Percentiles rank a stretch among this genome's conserved stretches.
Evolutionary conservation across 2,113 vertebrate genomes (phyloP).

Genomic region (Geococcyx californianus): DNA sequence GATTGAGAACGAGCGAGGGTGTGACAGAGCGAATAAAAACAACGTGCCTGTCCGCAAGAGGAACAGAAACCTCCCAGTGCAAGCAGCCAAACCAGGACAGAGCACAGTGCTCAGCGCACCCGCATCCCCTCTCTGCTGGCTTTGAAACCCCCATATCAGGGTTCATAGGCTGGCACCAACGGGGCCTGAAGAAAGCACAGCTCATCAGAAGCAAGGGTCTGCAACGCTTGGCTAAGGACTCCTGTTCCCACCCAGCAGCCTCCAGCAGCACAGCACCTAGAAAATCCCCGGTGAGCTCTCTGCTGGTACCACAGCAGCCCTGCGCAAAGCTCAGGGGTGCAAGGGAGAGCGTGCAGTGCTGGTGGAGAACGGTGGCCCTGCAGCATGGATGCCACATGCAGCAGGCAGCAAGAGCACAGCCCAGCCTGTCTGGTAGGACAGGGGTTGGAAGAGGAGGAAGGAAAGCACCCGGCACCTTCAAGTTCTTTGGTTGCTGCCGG

Average conservation of each 20-base stretch:
- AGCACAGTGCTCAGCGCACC: background rate
- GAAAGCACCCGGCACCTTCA: conserved; percentile 83
- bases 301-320: background rate
- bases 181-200: background rate
- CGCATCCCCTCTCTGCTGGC: background rate
- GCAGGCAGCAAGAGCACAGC: background rate
- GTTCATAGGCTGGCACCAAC: background rate
- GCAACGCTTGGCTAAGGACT: background rate
- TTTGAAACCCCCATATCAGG: background rate
- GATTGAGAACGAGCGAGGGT: background rate
- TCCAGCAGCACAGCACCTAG: background rate
- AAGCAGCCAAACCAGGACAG: background rate
- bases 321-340: background rate
- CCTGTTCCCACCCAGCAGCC: background rate
- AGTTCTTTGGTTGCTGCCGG: conserved; percentile 97
- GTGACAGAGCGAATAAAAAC: background rate
- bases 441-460: background rate
- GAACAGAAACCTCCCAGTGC: background rate
- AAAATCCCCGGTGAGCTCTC: background rate
- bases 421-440: background rate
- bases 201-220: background rate
- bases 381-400: accelerated
- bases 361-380: background rate
- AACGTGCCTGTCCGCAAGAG: accelerated
- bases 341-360: background rate